Base-by-base conservation (phyloP, 2,888 invertebrate genomes). In the Cistogaster globosa region DNA sequence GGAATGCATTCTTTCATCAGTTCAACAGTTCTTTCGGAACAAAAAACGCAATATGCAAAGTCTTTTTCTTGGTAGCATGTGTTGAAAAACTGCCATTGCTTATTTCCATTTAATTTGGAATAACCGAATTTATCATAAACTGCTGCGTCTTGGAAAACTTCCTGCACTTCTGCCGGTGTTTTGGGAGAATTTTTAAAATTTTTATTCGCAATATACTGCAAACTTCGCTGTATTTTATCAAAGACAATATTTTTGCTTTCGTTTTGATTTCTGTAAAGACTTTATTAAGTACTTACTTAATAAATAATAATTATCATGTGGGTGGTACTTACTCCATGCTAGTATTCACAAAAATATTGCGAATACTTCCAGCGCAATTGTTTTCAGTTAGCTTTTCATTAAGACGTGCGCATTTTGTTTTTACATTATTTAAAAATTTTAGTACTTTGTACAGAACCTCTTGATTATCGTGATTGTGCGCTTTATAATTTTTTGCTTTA, bases 221-320 rank as follows among this genome's bases (percentile, higher is more conserved):
- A 74, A 74, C 74, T 74, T 51, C 74, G 74, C 62, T 74, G 74
- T 74, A 74, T 74, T 74, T 74, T 74, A 74, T 74, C 74, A 74
- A 74, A 74, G 74, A 74, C 74, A 74, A 78, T 78, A 78, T 78
- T 78, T 78, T 78, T 78, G 78, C 78, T 69, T 78, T 78, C 78
- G 78, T 68, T 78, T 78, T 69, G 78, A 78, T 78, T 78, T 78
- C 78, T 78, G 69, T 69, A 78, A 78, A 78, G 78, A 51, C 74
- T 74, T 45, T 45, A 45, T 45, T 45, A 45, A 45, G 45, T 45
- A 45, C 26, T n/a, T n/a, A n/a, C n/a, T n/a, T n/a, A n/a, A n/a
- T n/a, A n/a, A n/a, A n/a, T n/a, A n/a, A n/a, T n/a, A n/a, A n/a
- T n/a, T n/a, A n/a, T n/a, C n/a, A n/a, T n/a, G n/a, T n/a, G n/a